Base-by-base conservation (phyloP, 2,113 vertebrate species). In the Panurus biarmicus region DNA sequence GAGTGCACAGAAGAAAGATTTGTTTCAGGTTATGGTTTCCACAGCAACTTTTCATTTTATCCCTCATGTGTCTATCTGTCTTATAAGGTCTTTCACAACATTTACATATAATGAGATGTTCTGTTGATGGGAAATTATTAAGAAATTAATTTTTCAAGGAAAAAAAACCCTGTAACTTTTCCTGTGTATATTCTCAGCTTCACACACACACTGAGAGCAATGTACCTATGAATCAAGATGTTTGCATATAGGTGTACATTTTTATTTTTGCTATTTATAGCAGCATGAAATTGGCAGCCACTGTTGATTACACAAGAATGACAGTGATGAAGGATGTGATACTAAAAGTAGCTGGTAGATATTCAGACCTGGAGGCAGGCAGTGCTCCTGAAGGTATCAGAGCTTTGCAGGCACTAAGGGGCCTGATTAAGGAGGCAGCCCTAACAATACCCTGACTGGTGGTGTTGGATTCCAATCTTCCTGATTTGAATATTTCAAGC, bases 11-110 rank as follows among this genome's bases (percentile, higher is more conserved):
- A 91, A 85, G 54, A 75, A 64, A 89, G 62, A 85, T 31, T 87
- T 90, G 29, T 87, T 94, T 94, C 81, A 93, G 71, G 62, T 95
- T 93, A 44, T 24, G 25, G 84, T 96, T 95, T 92, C 91, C 81
- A 87, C 91, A 94, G 87, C 91, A 96, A 93, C 87, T 95, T 94
- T 82, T 91, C 61, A 70, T 95, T 94, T 89, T 87, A 53, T 73
- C 35, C 24, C 36, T 90, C 22, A 17, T 71, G 15, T 83, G 86
- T 81, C 77, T 93, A 5, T 72, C 87, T 80, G 60, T 92, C 72
- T 92, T 83, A 60, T 54, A 90, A 85, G 56, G 65, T 80, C 83
- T 96, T 88, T 96, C 95, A 90, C 64, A 96, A 95, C n/a, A 92
- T 94, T 96, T 94, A 64, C 42, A 56, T 64, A 47, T 35, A 72